Conservation (phyloP, 2,888 invertebrate genomes). For the Lymantria dispar region DNA sequence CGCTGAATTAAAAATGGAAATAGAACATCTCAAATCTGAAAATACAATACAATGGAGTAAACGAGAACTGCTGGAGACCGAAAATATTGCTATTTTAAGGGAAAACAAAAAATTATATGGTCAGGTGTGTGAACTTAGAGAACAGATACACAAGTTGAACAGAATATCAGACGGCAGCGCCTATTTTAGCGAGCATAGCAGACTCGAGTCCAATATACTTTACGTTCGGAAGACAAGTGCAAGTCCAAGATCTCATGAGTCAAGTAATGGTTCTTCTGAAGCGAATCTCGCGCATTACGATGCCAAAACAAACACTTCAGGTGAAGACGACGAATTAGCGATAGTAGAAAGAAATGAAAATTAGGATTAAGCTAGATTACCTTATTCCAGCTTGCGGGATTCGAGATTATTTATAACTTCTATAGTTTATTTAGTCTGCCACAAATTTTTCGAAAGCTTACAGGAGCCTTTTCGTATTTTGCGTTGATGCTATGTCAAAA, state of each 20-base stretch:
- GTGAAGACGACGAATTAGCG: slow-evolving; percentile 73
- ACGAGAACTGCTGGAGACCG: slow-evolving; percentile 93
- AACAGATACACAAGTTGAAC: slow-evolving; percentile 74
- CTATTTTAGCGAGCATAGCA: slow-evolving; percentile 48
- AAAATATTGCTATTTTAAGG: slow-evolving; percentile 92
- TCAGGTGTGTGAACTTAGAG: slow-evolving; percentile 72
- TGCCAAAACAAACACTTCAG: slow-evolving; percentile 69
- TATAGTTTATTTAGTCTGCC: too few relatives aligned
- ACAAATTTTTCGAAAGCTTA: too few relatives aligned
- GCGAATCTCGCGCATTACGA: slow-evolving; percentile 64
- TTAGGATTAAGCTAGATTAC: slow-evolving; percentile 14
- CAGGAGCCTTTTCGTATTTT: background rate
- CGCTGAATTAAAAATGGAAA: slow-evolving; percentile 79
- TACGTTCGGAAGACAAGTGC: slow-evolving; percentile 67
- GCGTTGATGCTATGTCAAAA: background rate
- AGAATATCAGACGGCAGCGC: slow-evolving; percentile 71
- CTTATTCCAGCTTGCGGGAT: slow-evolving; percentile 6
- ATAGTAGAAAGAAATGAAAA: slow-evolving; percentile 63
- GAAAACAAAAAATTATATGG: slow-evolving; percentile 92
- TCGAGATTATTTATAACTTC: too few relatives aligned
- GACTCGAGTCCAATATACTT: slow-evolving; percentile 64
- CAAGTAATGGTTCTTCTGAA: slow-evolving; percentile 72
- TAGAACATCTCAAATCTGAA: slow-evolving; percentile 94
- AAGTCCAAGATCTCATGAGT: slow-evolving; percentile 71
- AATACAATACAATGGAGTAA: slow-evolving; percentile 97